Conservation (phyloP, 2,888 invertebrate species). For the Drepana falcataria region DNA sequence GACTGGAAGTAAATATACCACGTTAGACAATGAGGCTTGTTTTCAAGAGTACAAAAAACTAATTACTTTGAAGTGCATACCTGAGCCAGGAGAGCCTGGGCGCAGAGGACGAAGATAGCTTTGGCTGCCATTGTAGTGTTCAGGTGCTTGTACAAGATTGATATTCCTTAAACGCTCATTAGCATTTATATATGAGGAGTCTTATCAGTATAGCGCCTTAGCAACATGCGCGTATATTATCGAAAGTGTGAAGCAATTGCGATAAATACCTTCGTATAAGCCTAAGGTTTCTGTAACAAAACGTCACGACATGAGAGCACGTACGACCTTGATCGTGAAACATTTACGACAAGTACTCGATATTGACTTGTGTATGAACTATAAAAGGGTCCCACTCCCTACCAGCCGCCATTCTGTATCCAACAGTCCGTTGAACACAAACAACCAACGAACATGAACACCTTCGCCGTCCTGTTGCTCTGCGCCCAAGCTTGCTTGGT, state of each 20-base stretch:
- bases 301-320: too few species aligned
- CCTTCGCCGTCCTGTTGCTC: conserved; percentile 14
- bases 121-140: conserved; percentile 6
- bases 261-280: neutral
- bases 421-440: neutral
- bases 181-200: neutral
- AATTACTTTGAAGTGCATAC: conserved; percentile 9
- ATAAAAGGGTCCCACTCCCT: neutral
- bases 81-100: conserved; percentile 14
- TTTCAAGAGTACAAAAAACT: too few species aligned
- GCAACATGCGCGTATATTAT: neutral
- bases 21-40: neutral
- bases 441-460: conserved; percentile 10
- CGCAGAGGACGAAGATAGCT: conserved; percentile 11
- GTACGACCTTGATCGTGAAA: too few species aligned
- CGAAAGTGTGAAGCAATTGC: neutral
- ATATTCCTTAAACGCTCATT: too few species aligned
- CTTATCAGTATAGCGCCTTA: neutral
- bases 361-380: neutral
- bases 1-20: conserved; percentile 1
- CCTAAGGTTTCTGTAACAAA: too few species aligned
- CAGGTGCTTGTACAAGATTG: neutral
- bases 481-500: conserved; percentile 19
- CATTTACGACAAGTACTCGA: neutral
- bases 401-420: neutral